Evolutionary conservation across 2,888 invertebrate genomes (phyloP).

Genomic region (Spodoptera picta): DNA sequence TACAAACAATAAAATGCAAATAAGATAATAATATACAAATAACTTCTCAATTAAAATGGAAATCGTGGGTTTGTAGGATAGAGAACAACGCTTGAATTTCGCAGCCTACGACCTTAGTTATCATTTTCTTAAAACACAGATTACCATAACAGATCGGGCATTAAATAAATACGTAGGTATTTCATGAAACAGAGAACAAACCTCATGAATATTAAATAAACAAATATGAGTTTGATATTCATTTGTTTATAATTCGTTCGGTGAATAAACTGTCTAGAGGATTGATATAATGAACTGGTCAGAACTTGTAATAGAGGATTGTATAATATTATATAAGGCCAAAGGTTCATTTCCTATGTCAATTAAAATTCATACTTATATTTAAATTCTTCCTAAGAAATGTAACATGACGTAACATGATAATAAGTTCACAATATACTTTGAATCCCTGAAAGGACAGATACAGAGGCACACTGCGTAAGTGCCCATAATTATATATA

Average conservation of each 20-base stretch:
- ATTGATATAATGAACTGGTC: constrained; percentile 17
- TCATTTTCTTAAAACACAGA: constrained; percentile 29
- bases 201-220: constrained; percentile 45
- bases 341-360: too few species aligned
- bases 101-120: constrained; percentile 25
- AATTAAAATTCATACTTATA: too few species aligned
- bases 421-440: too few species aligned
- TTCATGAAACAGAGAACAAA: constrained; percentile 41
- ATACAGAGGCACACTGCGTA: too few species aligned
- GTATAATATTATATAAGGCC: too few species aligned
- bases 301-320: not conserved
- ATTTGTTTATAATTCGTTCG: constrained; percentile 18
- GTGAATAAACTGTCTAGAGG: constrained; percentile 13
- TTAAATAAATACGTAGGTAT: constrained; percentile 33
- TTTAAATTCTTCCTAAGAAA: too few species aligned
- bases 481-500: too few species aligned
- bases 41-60: constrained; percentile 30
- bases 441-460: too few species aligned
- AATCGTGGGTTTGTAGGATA: constrained; percentile 19
- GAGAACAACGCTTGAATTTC: constrained; percentile 30
- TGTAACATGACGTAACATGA: too few species aligned
- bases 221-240: constrained; percentile 26
- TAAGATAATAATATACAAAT: too few species aligned
- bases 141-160: constrained; percentile 49
- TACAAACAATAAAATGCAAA: too few species aligned